Conservation (phyloP, 2,113 vertebrate genomes). For the Hylia prasina region DNA sequence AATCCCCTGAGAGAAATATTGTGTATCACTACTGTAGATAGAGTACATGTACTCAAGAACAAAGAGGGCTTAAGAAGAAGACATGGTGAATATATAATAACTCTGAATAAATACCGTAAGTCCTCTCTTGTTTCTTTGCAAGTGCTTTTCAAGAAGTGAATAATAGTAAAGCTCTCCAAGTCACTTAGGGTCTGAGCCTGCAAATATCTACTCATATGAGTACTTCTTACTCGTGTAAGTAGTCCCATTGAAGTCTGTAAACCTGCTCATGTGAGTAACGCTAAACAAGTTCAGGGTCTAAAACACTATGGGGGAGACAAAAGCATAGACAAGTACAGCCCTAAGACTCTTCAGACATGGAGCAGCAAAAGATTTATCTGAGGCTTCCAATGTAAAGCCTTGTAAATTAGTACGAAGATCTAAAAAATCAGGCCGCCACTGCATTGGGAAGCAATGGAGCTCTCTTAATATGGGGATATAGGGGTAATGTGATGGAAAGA, state of each 20-base stretch:
- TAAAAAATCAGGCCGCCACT: conserved; percentile 60
- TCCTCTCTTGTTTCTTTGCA: conserved; percentile 67
- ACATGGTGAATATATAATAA: conserved; percentile 69
- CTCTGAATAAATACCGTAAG: conserved; percentile 67
- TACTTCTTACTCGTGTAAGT: conserved; percentile 66
- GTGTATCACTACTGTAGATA: conserved; percentile 52
- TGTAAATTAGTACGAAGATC: conserved; percentile 65
- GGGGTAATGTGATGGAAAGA: conserved; percentile 61
- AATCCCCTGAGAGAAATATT: conserved; percentile 52
- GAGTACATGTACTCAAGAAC: conserved; percentile 62
- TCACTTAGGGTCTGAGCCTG: conserved; percentile 65
- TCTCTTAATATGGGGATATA: conserved; percentile 66
- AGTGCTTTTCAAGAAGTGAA: conserved; percentile 67
- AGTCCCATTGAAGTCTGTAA: conserved; percentile 62
- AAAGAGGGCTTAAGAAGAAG: conserved; percentile 65
- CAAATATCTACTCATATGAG: conserved; percentile 63
- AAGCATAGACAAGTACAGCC: conserved; percentile 66
- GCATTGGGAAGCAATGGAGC: conserved; percentile 68
- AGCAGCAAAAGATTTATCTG: conserved; percentile 68
- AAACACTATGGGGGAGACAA: conserved; percentile 63
- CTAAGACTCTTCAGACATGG: conserved; percentile 66
- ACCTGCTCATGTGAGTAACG: conserved; percentile 64
- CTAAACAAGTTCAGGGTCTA: conserved; percentile 68
- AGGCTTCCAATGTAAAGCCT: conserved; percentile 62
- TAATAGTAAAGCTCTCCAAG: conserved; percentile 67